Evolutionary conservation across 2,797 vertebrate genomes (phyloP).

Genomic region (Poecilia gillii): DNA sequence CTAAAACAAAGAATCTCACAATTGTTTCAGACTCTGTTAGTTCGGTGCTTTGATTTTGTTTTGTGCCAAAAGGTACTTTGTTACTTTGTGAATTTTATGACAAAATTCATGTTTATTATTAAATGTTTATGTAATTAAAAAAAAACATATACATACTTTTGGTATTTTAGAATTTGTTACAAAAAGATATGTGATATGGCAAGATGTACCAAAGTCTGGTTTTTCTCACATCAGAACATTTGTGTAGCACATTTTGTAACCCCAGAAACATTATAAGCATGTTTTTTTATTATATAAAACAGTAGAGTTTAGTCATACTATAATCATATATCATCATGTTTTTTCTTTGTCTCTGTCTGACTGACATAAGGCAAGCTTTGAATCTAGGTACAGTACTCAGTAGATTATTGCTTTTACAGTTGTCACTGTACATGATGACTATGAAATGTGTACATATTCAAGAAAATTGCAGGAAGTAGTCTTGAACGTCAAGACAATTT

Average conservation of each 20-base stretch:
- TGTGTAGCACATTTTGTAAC: not conserved
- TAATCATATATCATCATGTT: constrained; percentile 23
- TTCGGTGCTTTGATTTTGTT: not conserved
- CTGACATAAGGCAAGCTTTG: constrained; percentile 77
- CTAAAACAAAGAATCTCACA: not conserved
- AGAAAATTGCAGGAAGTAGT: not conserved
- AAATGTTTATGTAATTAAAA: not conserved
- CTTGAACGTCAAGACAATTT: not conserved
- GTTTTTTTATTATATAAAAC: not conserved
- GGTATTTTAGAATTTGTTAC: not conserved
- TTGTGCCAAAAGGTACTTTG: not conserved
- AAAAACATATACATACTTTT: not conserved
- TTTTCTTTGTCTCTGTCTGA: constrained; percentile 40
- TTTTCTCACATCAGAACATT: not conserved
- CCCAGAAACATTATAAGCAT: not conserved
- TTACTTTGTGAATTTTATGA: not conserved
- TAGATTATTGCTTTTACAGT: not conserved
- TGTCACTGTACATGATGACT: constrained; percentile 3
- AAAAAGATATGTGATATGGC: not conserved
- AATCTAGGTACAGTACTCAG: constrained; percentile 39
- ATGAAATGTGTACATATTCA: constrained; percentile 19
- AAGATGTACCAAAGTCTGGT: not conserved
- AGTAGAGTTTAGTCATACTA: not conserved
- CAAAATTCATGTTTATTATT: not conserved
- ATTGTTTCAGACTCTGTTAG: not conserved